Base-by-base conservation (phyloP, 2,888 invertebrate genomes). In the Tethea ocularis region DNA sequence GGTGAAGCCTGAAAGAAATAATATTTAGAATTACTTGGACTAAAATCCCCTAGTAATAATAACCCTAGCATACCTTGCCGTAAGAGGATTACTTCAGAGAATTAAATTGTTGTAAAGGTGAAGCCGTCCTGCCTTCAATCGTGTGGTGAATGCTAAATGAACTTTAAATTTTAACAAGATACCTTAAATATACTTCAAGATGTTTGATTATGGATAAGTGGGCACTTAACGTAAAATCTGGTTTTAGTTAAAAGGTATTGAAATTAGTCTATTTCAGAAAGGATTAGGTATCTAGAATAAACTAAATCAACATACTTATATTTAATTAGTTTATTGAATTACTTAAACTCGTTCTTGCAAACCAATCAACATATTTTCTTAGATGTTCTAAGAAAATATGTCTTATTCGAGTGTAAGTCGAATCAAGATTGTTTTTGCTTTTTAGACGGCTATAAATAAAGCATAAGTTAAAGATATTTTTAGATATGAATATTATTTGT, bases 1-100 rank as follows among this genome's bases (percentile, higher is more conserved):
- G 7, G n/a, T 41, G 17, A 46, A 20, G 17, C 7, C 8, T 46
- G 46, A 20, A 46, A 46, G 20, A 57, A 63, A 59, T 61, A 61
- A 61, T 63, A 62, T 61, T 58, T 56, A 13, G 52, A 58, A 57
- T 52, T 57, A 63, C 51, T 55, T 29, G 57, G 58, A 60, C 59
- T 20, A 51, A 53, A 59, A 51, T 62, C 59, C 61, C 62, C n/a
- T 24, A 60, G 58, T 56, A 60, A 66, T 63, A 58, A 66, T 63
- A 63, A 56, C 36, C n/a, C 38, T 38, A 5, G 58, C 41, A 52
- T 57, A 57, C 54, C 56, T 59, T 17, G 17, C 41, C 59, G 57
- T 67, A 66, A 69, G 57, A 62, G 69, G 65, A 71, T 71, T 67
- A 66, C 60, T 59, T 60, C 56, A 57, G 64, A 60, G 68, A 66